Percentiles rank a stretch among this genome's conserved stretches.
phyloP scores from a whole-genome alignment of 2,797 vertebrate species.

The Balearica regulorum region DNA sequence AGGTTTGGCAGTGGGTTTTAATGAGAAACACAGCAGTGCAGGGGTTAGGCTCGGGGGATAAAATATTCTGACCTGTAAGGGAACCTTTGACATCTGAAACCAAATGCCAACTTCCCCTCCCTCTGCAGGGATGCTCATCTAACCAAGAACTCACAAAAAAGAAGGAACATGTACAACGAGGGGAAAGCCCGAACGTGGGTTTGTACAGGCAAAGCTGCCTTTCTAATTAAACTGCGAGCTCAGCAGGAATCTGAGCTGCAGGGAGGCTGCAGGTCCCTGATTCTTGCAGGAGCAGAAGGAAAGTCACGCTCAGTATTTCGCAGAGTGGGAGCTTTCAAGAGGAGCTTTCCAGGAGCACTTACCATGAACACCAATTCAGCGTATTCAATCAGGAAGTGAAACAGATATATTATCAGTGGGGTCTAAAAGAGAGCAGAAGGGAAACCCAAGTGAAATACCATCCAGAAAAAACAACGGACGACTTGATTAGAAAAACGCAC shows the following conservation, averaged over 20 bases:
- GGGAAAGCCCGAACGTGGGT: neutral
- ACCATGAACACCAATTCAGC: conserved; percentile 97
- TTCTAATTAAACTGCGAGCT: neutral
- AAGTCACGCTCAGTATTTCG: neutral
- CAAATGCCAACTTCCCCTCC: neutral
- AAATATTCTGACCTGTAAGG: neutral
- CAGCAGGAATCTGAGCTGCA: neutral
- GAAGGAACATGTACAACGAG: neutral
- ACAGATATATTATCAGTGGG: conserved; percentile 95
- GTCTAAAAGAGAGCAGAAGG: conserved; percentile 79
- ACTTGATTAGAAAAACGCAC: neutral
- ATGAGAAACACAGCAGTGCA: neutral
- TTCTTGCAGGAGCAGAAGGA: neutral
- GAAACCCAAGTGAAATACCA: neutral
- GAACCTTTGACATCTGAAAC: neutral
- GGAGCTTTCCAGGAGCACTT: conserved; percentile 60
- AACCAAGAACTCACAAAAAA: neutral
- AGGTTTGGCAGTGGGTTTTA: neutral
- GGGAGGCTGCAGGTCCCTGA: neutral
- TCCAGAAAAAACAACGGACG: neutral
- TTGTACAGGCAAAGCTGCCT: neutral
- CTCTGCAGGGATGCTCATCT: neutral
- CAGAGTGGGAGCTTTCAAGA: neutral
- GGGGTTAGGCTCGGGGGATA: neutral
- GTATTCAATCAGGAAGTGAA: conserved; percentile 96